Conservation (phyloP, 2,888 invertebrate species). For the Corythucha ciliata region DNA sequence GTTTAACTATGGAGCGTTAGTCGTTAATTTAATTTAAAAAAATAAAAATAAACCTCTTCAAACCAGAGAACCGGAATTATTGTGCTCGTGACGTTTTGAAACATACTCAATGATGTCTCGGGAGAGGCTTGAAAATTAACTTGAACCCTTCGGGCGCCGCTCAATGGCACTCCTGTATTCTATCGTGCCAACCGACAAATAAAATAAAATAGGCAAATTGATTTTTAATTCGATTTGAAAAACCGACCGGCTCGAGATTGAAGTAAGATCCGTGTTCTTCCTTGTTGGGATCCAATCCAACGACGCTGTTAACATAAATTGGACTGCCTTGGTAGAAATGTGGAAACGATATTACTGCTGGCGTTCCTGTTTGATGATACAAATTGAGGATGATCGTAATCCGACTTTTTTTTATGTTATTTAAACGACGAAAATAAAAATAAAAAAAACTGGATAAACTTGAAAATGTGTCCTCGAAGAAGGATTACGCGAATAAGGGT, state of each 20-base stretch:
- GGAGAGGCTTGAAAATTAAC: slow-evolving; percentile 23
- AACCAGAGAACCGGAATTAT: slow-evolving; percentile 27
- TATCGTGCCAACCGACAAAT: slow-evolving; percentile 6
- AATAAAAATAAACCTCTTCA: slow-evolving; percentile 23
- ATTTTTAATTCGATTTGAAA: background rate
- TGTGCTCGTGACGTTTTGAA: slow-evolving; percentile 12
- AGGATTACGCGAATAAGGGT: no score
- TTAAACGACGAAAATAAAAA: no score
- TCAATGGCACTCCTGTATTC: slow-evolving; percentile 27
- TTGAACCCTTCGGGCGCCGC: slow-evolving; percentile 25
- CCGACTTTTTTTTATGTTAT: no score
- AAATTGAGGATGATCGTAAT: no score
- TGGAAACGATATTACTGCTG: slow-evolving; percentile 21
- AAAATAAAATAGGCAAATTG: background rate
- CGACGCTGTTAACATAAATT: slow-evolving; percentile 16
- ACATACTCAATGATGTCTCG: slow-evolving; percentile 16
- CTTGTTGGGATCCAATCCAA: slow-evolving; percentile 22
- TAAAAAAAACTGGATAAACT: no score
- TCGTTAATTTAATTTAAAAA: background rate
- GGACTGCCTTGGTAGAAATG: slow-evolving; percentile 22
- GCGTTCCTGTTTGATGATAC: slow-evolving; percentile 21
- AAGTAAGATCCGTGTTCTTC: slow-evolving; percentile 21
- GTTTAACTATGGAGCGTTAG: background rate
- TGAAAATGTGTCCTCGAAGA: no score
- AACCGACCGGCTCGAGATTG: slow-evolving; percentile 25